Conservation (phyloP, 2,888 invertebrate genomes). For the Limnephilus rhombicus region DNA sequence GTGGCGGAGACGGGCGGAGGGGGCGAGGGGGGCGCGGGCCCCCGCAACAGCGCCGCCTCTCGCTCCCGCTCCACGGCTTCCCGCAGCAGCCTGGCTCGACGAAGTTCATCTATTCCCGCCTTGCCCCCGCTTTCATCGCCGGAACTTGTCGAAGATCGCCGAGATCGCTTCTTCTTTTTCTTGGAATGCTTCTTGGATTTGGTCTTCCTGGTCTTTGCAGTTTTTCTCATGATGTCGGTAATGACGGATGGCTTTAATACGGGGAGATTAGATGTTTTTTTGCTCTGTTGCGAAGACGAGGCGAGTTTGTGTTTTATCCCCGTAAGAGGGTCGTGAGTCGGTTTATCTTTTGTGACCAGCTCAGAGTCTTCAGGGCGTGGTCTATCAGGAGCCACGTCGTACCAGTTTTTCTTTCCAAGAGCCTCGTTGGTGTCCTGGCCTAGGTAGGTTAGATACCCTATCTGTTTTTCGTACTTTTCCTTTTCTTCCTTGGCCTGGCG, state of each 20-base stretch:
- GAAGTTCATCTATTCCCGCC: conserved; percentile 80
- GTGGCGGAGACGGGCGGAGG: conserved; percentile 63
- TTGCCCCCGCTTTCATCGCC: background rate
- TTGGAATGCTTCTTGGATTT: conserved; percentile 71
- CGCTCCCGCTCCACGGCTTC: conserved; percentile 88
- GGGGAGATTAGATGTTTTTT: conserved; percentile 62
- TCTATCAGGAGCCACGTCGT: conserved; percentile 84
- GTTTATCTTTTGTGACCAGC: background rate
- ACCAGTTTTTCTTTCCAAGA: conserved; percentile 93
- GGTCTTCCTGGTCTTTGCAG: conserved; percentile 60
- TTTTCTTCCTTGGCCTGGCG: conserved; percentile 93
- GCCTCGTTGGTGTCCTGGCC: conserved; percentile 95
- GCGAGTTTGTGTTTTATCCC: background rate
- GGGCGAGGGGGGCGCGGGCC: conserved; percentile 67
- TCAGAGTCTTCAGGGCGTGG: background rate
- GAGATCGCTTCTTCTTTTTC: background rate
- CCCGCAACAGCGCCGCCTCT: conserved; percentile 84
- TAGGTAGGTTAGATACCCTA: conserved; percentile 96
- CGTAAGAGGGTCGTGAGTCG: conserved; percentile 13
- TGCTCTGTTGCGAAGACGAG: no score
- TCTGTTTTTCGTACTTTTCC: conserved; percentile 98
- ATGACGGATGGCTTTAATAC: background rate
- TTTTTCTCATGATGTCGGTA: conserved; percentile 37
- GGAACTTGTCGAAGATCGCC: background rate
- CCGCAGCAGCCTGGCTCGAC: conserved; percentile 87